These are phyloP conservation scores for Narcine bancroftii DNA, from an alignment of 2,113 vertebrate genomes.

Conservation along the genomic window DNA sequence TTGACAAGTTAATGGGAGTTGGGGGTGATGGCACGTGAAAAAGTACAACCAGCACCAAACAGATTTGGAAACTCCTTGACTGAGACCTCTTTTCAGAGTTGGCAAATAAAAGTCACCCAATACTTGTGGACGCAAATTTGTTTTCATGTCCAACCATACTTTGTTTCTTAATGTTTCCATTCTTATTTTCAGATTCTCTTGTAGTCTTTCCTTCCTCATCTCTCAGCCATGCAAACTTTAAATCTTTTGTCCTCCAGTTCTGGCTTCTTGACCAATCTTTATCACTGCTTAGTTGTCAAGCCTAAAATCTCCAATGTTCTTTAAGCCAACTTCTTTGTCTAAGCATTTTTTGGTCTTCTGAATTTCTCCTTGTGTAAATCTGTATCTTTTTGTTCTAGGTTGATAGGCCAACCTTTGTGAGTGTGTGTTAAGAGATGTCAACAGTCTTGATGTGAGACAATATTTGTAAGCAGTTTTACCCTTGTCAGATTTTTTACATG, in stretches of 20 bases:
- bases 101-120: not conserved
- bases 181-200: not conserved
- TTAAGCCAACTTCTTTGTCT: not conserved
- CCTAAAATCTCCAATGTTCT: not conserved
- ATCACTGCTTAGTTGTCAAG: too few relatives aligned
- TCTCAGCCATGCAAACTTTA: too few relatives aligned
- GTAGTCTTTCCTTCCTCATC: too few relatives aligned
- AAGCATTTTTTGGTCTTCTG: not conserved
- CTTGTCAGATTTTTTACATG: too few relatives aligned
- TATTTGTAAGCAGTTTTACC: too few relatives aligned
- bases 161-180: not conserved
- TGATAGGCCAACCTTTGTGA: not conserved
- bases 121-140: not conserved
- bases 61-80: not conserved
- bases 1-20: constrained; percentile 8
- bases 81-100: not conserved
- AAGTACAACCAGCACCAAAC: not conserved
- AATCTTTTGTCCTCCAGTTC: too few relatives aligned
- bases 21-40: not conserved
- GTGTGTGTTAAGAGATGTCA: not conserved
- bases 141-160: not conserved
- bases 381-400: not conserved
- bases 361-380: not conserved
- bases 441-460: not conserved
- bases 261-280: too few relatives aligned